Conservation (phyloP, 2,888 invertebrate species). For the Pyrgus malvae region DNA sequence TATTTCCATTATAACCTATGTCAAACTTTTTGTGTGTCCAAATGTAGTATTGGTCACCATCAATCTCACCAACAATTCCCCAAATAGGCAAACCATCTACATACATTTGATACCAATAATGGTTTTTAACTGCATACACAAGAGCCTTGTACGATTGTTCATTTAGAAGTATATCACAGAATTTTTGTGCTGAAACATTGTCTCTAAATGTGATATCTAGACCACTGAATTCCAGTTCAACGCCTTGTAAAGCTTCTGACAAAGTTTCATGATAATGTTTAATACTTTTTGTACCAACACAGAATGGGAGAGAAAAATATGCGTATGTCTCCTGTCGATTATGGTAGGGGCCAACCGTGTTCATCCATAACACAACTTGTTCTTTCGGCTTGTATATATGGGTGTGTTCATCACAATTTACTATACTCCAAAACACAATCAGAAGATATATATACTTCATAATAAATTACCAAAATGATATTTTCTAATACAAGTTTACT, state of each 20-base stretch:
- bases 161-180: conserved; percentile 90
- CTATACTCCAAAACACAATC: conserved; percentile 66
- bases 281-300: conserved; percentile 95
- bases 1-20: conserved; percentile 96
- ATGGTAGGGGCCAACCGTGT: conserved; percentile 99
- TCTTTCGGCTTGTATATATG: conserved; percentile 93
- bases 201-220: conserved; percentile 88
- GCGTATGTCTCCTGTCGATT: conserved; percentile 99
- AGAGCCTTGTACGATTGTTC: conserved; percentile 96
- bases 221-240: conserved; percentile 98
- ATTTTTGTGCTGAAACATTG: conserved; percentile 71
- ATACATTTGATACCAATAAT: conserved; percentile 99
- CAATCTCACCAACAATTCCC: conserved; percentile 98
- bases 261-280: conserved; percentile 99
- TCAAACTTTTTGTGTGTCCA: conserved; percentile 99
- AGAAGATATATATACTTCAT: conserved; percentile 71
- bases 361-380: conserved; percentile 99
- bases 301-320: conserved; percentile 98
- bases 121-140: conserved; percentile 98
- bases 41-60: conserved; percentile 92
- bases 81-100: conserved; percentile 99
- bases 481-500: no score
- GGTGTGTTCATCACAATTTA: conserved; percentile 75
- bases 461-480: no score
- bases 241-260: conserved; percentile 98